Base-by-base conservation (phyloP, 64 coral and sea anemone genomes). In the Porites lutea region DNA sequence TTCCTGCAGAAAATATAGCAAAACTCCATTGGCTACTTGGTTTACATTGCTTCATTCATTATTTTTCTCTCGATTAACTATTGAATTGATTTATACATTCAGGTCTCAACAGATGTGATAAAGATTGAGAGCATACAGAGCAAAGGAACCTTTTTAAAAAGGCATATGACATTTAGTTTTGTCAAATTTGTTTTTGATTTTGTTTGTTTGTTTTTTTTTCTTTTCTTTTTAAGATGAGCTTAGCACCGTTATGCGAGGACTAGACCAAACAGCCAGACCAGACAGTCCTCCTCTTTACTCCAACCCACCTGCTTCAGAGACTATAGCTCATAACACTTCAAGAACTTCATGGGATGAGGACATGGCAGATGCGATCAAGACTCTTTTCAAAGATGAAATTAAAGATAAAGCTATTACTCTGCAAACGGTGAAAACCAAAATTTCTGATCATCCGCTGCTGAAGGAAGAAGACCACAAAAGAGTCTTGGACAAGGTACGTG, bases 341-440 rank as follows among this genome's bases (percentile, higher is more conserved):
- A 79, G 52, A 79, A 27, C 49, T 79, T 59, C 49, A 54, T 87
- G 85, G 85, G 46, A 74, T 43, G 47, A 71, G 51, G 85, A 87
- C 19, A 59, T 27, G 72, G 85, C 73, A 74, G 19, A 13, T 59
- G n/a, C 59, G 8, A 55, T 87, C 13, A 71, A 74, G 16, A 54
- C 43, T 16, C 48, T 87, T 72, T 87, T 87, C 27, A 54, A 71
- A 57, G 70, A 87, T 19, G 85, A 87, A 72, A 87, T 87, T 23
- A 16, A 73, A 44, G 51, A 87, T 51, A 5, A 72, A 72, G 57
- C 48, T 23, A 11, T 88, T 37, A 88, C 50, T 88, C 51, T 88
- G 44, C 69, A 69, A 45, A 72, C 65, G 13, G 66, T 87, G 50
- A 87, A 74, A 72, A 52, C 48, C 47, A 87, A 87, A 19, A 87